Evolutionary conservation across 2,113 vertebrate species (phyloP), one percentile per base, ranked within the genome.

Genomic region (Sorex fumeus): DNA sequence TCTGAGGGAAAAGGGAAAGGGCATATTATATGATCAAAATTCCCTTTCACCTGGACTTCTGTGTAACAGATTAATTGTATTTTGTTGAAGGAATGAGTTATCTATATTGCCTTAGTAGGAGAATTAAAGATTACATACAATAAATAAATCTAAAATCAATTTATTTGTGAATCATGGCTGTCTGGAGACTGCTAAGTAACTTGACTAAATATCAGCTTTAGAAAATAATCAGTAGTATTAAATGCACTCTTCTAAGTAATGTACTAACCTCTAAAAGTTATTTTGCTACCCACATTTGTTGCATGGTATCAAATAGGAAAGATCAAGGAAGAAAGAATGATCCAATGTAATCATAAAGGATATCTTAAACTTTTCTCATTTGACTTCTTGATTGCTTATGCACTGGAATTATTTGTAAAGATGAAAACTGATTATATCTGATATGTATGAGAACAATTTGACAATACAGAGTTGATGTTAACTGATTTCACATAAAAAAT

Each of bases 61-160:
- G 47, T 50, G 47, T 50, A 50, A 50, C 47, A 50, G 47, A 50
- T 13, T 50, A 50, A 50, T 50, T 50, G 10, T 13, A 50, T 50
- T 40, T 50, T 50, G 47, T 50, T 50, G 13, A 13, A 50, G 47
- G 13, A 40, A 40, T 40, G 47, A 50, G 47, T 13, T 50, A 50
- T 40, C 40, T 50, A 50, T 50, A 50, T 74, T 2, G 5, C 18
- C 50, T 89, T 40, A 67, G 50, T 40, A 67, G 50, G 4, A 76
- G 28, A 45, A 70, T 28, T 83, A 71, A 57, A 81, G 28, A 86
- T 89, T 67, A 50, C 15, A 53, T 50, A 45, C 1, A 87, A 28
- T 80, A 40, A 90, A 76, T 66, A 64, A 72, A 75, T 76, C 40
- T 94, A 74, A 78, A 94, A 92, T 53, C 40, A 72, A n/a, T 84